Base-by-base conservation (phyloP, 2,888 invertebrate genomes). In the Agrochola circellaris region DNA sequence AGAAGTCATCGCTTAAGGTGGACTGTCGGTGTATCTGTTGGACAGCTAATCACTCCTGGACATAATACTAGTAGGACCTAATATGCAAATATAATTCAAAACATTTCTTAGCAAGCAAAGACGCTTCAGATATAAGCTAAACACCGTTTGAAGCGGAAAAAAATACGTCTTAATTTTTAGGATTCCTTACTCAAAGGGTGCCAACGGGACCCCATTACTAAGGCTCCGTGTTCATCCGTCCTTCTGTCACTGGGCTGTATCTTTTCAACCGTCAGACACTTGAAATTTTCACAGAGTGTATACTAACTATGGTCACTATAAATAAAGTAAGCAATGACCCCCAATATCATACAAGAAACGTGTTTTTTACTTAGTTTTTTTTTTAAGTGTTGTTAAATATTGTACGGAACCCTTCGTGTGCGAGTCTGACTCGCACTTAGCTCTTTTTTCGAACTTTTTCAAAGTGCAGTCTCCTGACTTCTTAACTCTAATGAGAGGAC, bases 401-500 rank as follows among this genome's bases (percentile, higher is more conserved):
- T 51, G 48, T 51, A 56, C 56, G 13, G n/a, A n/a, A 56, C 56
- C 11, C 11, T 56, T 13, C 13, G 11, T 54, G 54, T n/a, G 11
- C 56, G 5, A 56, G 56, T 56, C n/a, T 5, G 3, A 20, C 20
- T 61, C 34, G 13, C 62, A 34, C 34, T 23, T 30, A 11, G 2
- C 11, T 0, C 30, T 62, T 34, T 61, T 38, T 82, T 77, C 58
- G 9, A 79, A 84, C 56, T 86, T 75, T 70, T 62, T 48, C 73
- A 51, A 73, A 85, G 70, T 73, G 74, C 87, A 86, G 75, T 73
- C 75, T 82, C 30, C 76, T 42, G 58, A 81, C 87, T 88, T 88
- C 58, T 77, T 75, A 89, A 82, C 79, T 81, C 83, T 88, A 88
- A 89, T 88, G 85, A 89, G 83, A 65, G 68, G 82, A 82, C 81